A percentile compares a stretch with the other conserved stretches of the same genome.
phyloP scores from a whole-genome alignment of 1,140 invertebrate species.

The Camponotus vicinus region DNA sequence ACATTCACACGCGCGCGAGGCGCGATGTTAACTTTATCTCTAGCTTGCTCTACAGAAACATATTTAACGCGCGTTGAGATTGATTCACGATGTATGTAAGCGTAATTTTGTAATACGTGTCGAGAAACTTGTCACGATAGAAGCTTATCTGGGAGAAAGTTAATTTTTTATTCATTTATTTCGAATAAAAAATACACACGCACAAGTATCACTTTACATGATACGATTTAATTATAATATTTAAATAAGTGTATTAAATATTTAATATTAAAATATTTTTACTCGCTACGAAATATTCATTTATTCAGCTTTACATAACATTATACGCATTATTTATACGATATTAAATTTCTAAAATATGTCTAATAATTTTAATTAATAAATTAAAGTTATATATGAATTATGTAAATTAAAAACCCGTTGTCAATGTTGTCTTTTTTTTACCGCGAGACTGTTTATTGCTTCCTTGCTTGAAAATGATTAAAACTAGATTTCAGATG shows the following conservation, averaged over 20 bases:
- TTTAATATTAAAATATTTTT: not conserved
- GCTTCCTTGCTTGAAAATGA: not conserved
- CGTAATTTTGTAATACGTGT: not conserved
- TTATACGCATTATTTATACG: not conserved
- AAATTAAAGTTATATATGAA: conserved; percentile 11
- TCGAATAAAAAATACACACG: not conserved
- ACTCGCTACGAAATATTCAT: not conserved
- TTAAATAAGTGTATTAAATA: not conserved
- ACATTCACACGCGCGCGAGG: conserved; percentile 30
- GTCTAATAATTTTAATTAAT: conserved; percentile 69
- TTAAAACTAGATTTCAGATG: conserved; percentile 8
- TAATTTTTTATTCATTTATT: not conserved
- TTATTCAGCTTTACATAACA: not conserved
- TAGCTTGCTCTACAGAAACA: not conserved
- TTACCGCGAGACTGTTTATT: conserved; percentile 67
- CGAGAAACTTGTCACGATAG: not conserved
- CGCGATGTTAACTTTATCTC: not conserved
- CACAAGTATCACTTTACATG: not conserved
- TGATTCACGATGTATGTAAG: not conserved
- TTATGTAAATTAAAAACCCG: conserved; percentile 9
- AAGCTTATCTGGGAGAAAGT: not conserved
- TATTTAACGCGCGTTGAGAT: not conserved
- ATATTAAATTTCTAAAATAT: too few relatives aligned
- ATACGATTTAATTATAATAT: not conserved
- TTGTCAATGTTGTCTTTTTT: conserved; percentile 78